Evolutionary conservation across 2,797 vertebrate genomes (phyloP).

Genomic region (Pachyuromys duprasi): DNA sequence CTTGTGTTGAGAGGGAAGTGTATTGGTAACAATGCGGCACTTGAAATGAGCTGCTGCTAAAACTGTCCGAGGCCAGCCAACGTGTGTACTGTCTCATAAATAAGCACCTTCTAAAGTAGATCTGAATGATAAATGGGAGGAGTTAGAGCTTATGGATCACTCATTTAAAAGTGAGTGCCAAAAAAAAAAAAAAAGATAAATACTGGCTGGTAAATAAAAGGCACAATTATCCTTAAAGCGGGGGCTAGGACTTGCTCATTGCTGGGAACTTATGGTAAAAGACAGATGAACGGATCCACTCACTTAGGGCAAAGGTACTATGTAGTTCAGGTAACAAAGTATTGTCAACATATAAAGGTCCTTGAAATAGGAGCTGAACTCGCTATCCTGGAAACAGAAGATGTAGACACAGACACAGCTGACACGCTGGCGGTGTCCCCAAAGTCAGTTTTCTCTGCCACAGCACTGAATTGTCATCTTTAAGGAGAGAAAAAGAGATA

Average conservation of each 20-base stretch:
- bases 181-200: constrained; percentile 64
- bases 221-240: constrained; percentile 41
- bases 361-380: constrained; percentile 50
- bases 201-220: constrained; percentile 66
- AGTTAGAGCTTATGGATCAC: constrained; percentile 59
- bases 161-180: constrained; percentile 71
- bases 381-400: not conserved
- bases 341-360: constrained; percentile 44
- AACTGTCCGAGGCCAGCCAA: constrained; percentile 26
- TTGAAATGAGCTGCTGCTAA: constrained; percentile 65
- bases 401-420: not conserved
- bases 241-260: constrained; percentile 55
- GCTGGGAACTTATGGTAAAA: constrained; percentile 50
- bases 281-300: constrained; percentile 42
- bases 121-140: constrained; percentile 15
- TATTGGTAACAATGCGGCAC: constrained; percentile 62
- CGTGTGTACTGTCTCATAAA: constrained; percentile 49
- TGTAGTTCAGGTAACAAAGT: constrained; percentile 66
- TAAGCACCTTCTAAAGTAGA: constrained; percentile 71
- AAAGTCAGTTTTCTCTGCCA: constrained; percentile 1
- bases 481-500: constrained; percentile 50
- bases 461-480: constrained; percentile 28
- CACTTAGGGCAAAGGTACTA: constrained; percentile 43
- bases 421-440: not conserved
- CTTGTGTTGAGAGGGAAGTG: constrained; percentile 67